Evolutionary conservation across 2,113 vertebrate genomes (phyloP), one percentile per base, ranked within the genome.

Genomic region (Genyomyrus donnyi): DNA sequence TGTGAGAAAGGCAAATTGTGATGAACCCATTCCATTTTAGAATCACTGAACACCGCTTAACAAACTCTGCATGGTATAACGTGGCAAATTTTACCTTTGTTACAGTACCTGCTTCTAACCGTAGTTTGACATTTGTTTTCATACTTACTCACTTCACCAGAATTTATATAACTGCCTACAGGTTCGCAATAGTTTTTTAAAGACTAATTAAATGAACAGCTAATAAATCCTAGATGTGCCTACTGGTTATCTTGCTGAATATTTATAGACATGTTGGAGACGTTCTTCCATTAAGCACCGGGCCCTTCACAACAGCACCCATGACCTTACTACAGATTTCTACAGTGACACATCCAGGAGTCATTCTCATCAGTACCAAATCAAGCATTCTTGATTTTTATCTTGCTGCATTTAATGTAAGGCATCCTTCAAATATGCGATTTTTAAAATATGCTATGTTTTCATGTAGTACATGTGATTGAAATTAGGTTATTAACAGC

Each of bases 401-500:
- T 19, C 7, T 45, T 45, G 7, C 19, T 8, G 39, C 87, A 4
- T 66, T 50, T 62, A 62, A 45, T 62, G 46, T 39, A 62, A 58
- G 42, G 56, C 39, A 46, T 45, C 87, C 21, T 88, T 90, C 58
- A 88, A 53, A 87, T 50, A 87, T 50, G 27, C 58, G 58, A 31
- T 70, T 42, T 31, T 70, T 70, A 13, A 70, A 70, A 70, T 70
- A 13, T 13, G 62, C 31, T 27, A 27, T 5, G 80, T 56, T 84
- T 19, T n/a, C 46, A 88, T 58, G n/a, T 52, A 58, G 42, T 7
- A 49, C 49, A 58, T 46, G 87, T n/a, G 27, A 83, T 80, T 58
- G 24, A 91, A 84, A 87, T 89, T 42, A 49, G 84, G 50, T 87
- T 87, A 91, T 91, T 91, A 91, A 89, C 88, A 89, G 66, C 17